Percentiles rank a stretch among this genome's conserved stretches.
Evolutionary conservation across 2,888 invertebrate genomes (phyloP).

Genomic region (Mesorhabditis sp.): DNA sequence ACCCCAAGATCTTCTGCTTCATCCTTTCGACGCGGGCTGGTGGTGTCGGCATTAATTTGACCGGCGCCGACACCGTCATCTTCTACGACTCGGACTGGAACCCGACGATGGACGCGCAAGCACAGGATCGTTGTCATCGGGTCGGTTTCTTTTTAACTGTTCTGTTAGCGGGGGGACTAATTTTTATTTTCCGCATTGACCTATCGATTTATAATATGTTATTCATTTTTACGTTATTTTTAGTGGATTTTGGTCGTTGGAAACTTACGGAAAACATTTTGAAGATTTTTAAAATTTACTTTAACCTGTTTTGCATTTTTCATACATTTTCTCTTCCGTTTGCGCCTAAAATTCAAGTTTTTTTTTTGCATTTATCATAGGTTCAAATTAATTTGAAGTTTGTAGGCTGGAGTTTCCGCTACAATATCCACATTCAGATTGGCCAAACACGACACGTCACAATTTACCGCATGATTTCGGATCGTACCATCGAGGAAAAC

Average conservation of each 20-base stretch:
- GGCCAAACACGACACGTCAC: constrained; percentile 98
- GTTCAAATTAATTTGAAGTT: no score
- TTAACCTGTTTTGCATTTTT: no score
- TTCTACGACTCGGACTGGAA: constrained; percentile 83
- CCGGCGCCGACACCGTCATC: constrained; percentile 96
- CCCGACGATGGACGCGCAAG: constrained; percentile 96
- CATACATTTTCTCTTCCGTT: no score
- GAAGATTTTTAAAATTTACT: no score
- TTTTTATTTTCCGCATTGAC: no score
- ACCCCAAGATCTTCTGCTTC: constrained; percentile 89
- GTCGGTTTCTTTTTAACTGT: constrained; percentile 15
- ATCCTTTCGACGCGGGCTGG: constrained; percentile 88
- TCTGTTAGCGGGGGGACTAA: no score
- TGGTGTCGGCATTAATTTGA: constrained; percentile 94
- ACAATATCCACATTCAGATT: constrained; percentile 67
- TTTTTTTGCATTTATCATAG: no score
- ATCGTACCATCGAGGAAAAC: constrained; percentile 96
- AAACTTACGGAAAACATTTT: no score
- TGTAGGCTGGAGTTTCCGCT: no score
- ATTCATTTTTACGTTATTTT: constrained; percentile 1
- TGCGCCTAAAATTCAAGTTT: no score
- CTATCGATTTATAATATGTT: no score
- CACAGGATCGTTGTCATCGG: constrained; percentile 76
- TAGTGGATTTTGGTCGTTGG: no score
- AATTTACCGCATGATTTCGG: constrained; percentile 91